phyloP scores from a whole-genome alignment of 2,888 invertebrate species.

The Ennomos quercinarius region DNA sequence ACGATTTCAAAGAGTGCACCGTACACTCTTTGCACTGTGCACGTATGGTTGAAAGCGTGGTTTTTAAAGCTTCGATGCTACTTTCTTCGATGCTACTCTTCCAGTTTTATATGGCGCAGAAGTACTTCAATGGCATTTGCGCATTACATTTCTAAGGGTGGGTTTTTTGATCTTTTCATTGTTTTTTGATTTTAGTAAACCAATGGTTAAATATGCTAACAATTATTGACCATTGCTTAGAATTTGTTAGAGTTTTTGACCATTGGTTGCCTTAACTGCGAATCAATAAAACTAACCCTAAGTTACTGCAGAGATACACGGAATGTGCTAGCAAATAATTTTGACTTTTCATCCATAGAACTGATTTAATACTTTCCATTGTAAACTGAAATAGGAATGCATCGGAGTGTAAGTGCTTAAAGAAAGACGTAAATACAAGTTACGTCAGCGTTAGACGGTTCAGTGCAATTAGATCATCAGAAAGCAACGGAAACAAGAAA shows the following conservation, averaged over 20 bases:
- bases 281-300: no score
- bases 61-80: background rate
- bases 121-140: background rate
- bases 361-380: background rate
- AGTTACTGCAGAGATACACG: no score
- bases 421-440: conserved; percentile 19
- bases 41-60: conserved; percentile 9
- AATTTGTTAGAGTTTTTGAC: no score
- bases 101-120: background rate
- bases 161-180: background rate
- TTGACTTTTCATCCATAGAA: no score
- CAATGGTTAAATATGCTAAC: background rate
- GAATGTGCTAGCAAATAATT: no score
- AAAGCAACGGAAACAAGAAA: conserved; percentile 44
- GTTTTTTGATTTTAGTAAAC: no score
- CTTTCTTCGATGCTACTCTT: background rate
- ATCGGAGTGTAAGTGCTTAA: conserved; percentile 8
- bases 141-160: no score
- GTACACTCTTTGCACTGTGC: no score
- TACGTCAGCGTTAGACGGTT: conserved; percentile 23
- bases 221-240: no score
- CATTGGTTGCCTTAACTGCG: no score
- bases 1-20: conserved; percentile 45
- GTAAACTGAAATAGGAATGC: conserved; percentile 6
- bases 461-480: conserved; percentile 40